phyloP scores from a whole-genome alignment of 2,888 invertebrate genomes.

The Liodrosophila aerea region DNA sequence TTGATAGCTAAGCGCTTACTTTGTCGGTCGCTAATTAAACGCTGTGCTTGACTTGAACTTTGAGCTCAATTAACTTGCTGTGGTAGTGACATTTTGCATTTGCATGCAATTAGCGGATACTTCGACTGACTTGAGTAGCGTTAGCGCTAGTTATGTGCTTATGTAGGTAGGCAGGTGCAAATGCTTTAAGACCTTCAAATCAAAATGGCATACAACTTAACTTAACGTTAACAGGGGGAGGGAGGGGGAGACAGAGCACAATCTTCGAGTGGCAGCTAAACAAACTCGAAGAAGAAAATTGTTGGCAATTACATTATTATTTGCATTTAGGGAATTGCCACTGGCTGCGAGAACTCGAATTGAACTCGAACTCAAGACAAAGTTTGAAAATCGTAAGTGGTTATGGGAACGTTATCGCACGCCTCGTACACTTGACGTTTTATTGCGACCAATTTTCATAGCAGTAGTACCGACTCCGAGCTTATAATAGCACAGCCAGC shows the following conservation, averaged over 20 bases:
- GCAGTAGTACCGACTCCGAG: slow-evolving; percentile 21
- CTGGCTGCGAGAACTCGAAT: slow-evolving; percentile 17
- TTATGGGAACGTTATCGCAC: slow-evolving; percentile 38
- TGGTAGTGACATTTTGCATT: slow-evolving; percentile 25
- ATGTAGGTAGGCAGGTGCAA: slow-evolving; percentile 50
- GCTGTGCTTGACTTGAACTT: slow-evolving; percentile 60
- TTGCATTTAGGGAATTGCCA: slow-evolving; percentile 61
- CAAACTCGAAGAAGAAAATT: slow-evolving; percentile 37
- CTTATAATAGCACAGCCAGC: slow-evolving; percentile 51
- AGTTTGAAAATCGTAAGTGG: slow-evolving; percentile 52
- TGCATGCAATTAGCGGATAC: slow-evolving; percentile 55
- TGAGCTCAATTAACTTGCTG: slow-evolving; percentile 61
- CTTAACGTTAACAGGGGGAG: slow-evolving; percentile 1
- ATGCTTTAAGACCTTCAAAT: slow-evolving; percentile 45
- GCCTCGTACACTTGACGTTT: slow-evolving; percentile 27
- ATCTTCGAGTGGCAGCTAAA: slow-evolving; percentile 18
- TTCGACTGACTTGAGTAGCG: slow-evolving; percentile 7
- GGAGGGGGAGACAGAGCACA: too few relatives aligned
- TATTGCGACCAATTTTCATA: slow-evolving; percentile 56
- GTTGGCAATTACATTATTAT: slow-evolving; percentile 63
- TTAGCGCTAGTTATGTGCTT: slow-evolving; percentile 18
- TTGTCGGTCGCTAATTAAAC: slow-evolving; percentile 58
- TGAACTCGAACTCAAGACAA: slow-evolving; percentile 37
- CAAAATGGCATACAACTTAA: slow-evolving; percentile 43
- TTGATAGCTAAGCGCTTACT: slow-evolving; percentile 51